Percentiles rank a stretch among this genome's conserved stretches.
Evolutionary conservation across 1,140 invertebrate species (phyloP).

Genomic region (Gyrodactylus bullatarudis): DNA sequence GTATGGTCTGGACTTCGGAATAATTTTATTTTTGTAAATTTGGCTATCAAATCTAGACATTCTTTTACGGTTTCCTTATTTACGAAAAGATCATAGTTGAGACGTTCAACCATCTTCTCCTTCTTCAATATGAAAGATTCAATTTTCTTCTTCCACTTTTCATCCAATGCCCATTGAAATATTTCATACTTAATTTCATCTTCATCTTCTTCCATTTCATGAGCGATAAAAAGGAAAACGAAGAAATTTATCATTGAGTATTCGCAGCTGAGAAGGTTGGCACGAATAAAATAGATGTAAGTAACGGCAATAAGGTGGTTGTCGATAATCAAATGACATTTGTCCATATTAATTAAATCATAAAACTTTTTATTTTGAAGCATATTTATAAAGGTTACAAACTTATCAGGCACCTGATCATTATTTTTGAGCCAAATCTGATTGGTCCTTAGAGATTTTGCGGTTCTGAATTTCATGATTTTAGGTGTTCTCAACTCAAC

Average conservation of each 20-base stretch:
- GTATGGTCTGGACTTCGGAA: no score
- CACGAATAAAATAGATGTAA: neutral
- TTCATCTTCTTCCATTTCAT: conserved; percentile 29
- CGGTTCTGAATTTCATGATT: neutral
- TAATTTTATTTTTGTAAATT: no score
- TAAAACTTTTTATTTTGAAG: neutral
- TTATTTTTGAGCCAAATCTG: neutral
- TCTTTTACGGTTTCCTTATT: no score
- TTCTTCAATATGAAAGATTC: no score
- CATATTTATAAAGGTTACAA: neutral
- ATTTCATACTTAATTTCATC: conserved; percentile 24
- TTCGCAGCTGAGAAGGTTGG: neutral
- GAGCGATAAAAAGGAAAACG: conserved; percentile 23
- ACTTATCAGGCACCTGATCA: neutral
- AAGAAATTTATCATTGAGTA: conserved; percentile 3
- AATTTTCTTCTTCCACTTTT: conserved; percentile 17
- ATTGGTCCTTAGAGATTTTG: neutral
- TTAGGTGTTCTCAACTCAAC: neutral
- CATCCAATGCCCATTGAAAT: conserved; percentile 22
- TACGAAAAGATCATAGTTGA: no score
- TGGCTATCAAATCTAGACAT: no score
- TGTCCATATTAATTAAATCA: neutral
- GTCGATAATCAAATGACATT: neutral
- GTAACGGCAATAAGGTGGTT: neutral
- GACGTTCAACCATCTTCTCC: no score